Conservation (phyloP, 2,888 invertebrate genomes). For the Hydrotaea cyrtoneurina region DNA sequence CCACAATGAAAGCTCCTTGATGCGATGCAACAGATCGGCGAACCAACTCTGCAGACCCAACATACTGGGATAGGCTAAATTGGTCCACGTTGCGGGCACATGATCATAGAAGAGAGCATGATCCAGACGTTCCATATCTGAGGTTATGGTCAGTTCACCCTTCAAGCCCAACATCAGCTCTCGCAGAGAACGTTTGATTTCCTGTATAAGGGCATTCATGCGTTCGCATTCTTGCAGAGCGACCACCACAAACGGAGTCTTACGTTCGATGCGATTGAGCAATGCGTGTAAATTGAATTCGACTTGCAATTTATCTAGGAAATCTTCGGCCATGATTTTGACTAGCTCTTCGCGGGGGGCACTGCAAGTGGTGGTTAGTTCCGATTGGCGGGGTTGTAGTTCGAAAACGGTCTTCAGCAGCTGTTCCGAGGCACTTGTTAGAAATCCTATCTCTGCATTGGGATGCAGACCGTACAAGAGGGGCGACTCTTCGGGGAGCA, state of each 20-base stretch:
- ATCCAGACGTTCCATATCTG: slow-evolving; percentile 95
- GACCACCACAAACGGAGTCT: slow-evolving; percentile 95
- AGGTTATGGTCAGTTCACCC: slow-evolving; percentile 96
- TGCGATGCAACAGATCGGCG: slow-evolving; percentile 90
- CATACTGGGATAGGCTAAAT: slow-evolving; percentile 93
- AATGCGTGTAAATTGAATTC: slow-evolving; percentile 93
- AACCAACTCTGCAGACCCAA: slow-evolving; percentile 93
- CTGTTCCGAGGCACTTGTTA: slow-evolving; percentile 92
- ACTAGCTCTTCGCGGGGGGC: slow-evolving; percentile 90
- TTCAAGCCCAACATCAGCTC: slow-evolving; percentile 95
- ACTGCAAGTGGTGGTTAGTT: slow-evolving; percentile 81
- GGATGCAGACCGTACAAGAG: slow-evolving; percentile 95
- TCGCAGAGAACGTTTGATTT: slow-evolving; percentile 90
- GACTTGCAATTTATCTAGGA: slow-evolving; percentile 93
- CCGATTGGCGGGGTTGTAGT: slow-evolving; percentile 92
- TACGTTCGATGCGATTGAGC: slow-evolving; percentile 92
- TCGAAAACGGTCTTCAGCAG: slow-evolving; percentile 93
- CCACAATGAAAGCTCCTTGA: slow-evolving; percentile 93
- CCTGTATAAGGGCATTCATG: slow-evolving; percentile 93
- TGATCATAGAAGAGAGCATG: slow-evolving; percentile 92
- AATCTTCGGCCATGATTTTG: slow-evolving; percentile 90
- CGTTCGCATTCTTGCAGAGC: slow-evolving; percentile 96
- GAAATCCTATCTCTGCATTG: slow-evolving; percentile 96
- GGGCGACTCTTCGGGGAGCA: slow-evolving; percentile 93
- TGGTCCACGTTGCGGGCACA: slow-evolving; percentile 92